Base-by-base conservation (phyloP, 2,113 vertebrate species). In the Gymnocephalus cernua region DNA sequence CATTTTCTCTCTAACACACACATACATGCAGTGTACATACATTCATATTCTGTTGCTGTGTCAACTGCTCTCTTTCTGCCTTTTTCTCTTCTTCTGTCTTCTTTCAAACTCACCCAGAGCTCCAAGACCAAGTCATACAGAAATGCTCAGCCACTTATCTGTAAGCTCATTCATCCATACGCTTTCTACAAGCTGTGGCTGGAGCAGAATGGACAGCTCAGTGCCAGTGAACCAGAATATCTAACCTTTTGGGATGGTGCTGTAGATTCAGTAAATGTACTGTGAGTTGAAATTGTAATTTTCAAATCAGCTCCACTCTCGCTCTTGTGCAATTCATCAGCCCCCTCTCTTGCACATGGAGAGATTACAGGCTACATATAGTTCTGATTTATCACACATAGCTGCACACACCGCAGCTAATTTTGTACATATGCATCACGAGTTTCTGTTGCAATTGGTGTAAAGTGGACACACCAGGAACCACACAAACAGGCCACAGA, bases 111-210 rank as follows among this genome's bases (percentile, higher is more conserved):
- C 64, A 29, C 62, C 68, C 4, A 21, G 15, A 58, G 38, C 54
- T 84, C 59, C 69, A 64, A 87, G 57, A 47, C 54, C 45, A 53
- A 67, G 59, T 77, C 41, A 45, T 82, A 87, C 48, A 73, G 51
- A 73, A 74, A 77, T 10, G 15, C 44, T 82, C 47, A 77, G 25
- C 81, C 85, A 84, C 53, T 85, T 54, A 66, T 69, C 74, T 47
- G 32, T 81, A 61, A 77, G 57, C 77, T 70, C 63, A 67, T 79
- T 74, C 74, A 79, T 70, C 78, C 71, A 66, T 72, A 15, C n/a
- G 64, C 75, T 80, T 62, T 86, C 74, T 80, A 48, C 10, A 67
- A 47, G 78, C 56, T 59, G 54, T 57, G 54, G 67, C 41, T 15
- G 9, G 19, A 74, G 64, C 51, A 45, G 51, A 53, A 66, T 11